Conservation (phyloP, 2,797 vertebrate genomes). For the Balearica regulorum region DNA sequence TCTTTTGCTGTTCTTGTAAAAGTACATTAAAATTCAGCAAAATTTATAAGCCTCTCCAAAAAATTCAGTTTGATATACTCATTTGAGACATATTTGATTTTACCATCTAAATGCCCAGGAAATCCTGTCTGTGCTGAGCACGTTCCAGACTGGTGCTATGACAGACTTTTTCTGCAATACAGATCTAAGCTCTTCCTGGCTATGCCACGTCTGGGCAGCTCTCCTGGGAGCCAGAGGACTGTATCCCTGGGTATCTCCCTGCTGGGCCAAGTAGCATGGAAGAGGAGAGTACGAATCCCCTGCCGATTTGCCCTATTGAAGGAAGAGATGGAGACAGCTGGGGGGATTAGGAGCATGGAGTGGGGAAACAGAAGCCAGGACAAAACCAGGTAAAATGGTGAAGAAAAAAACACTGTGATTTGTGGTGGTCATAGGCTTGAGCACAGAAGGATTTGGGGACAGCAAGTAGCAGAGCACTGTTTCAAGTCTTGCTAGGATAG, state of each 20-base stretch:
- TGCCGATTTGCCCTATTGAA: neutral
- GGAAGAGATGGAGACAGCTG: neutral
- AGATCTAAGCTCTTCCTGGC: neutral
- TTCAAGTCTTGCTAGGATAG: neutral
- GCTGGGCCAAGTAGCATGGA: neutral
- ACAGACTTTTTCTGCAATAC: neutral
- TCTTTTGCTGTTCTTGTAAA: neutral
- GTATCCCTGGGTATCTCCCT: neutral
- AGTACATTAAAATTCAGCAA: neutral
- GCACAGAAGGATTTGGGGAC: neutral
- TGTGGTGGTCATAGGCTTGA: neutral
- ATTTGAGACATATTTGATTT: neutral
- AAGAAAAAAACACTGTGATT: neutral
- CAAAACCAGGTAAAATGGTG: neutral
- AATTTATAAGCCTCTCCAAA: neutral
- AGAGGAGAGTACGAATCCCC: neutral
- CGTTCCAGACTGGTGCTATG: neutral
- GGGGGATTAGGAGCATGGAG: accelerated
- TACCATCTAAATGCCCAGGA: neutral
- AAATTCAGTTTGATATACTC: constrained; percentile 1
- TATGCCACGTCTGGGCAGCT: neutral
- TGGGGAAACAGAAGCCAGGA: neutral
- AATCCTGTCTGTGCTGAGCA: neutral
- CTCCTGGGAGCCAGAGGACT: neutral
- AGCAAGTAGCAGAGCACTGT: neutral